phyloP scores from a whole-genome alignment of 2,113 vertebrate species.

The Plecotus auritus region DNA sequence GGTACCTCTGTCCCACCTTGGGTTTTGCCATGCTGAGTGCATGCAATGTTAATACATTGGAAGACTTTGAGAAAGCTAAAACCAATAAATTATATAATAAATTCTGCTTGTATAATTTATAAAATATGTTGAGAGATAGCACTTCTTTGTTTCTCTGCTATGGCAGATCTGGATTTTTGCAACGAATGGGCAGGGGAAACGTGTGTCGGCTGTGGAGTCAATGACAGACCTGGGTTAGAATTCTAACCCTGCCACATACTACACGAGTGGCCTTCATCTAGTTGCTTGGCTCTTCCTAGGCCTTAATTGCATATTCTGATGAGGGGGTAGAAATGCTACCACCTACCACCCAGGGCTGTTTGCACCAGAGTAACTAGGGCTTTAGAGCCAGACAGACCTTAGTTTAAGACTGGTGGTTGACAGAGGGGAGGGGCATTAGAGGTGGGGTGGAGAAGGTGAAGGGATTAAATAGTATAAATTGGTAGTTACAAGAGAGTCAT shows the following conservation, averaged over 20 bases:
- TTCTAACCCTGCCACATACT: background rate
- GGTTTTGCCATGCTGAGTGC: background rate
- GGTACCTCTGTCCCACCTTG: background rate
- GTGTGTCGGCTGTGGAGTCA: background rate
- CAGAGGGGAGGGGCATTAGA: background rate
- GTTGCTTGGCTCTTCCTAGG: background rate
- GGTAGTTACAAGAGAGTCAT: background rate
- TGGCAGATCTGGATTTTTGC: background rate
- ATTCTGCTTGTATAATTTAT: background rate
- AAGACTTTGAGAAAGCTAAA: background rate
- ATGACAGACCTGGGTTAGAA: background rate
- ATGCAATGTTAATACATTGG: background rate
- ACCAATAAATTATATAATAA: background rate
- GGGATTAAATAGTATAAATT: background rate
- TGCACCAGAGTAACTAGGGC: background rate
- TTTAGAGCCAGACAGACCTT: background rate
- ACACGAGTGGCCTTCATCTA: background rate
- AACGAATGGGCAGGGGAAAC: background rate
- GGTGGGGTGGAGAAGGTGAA: background rate
- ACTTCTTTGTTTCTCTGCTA: background rate
- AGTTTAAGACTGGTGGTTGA: background rate
- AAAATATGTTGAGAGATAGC: background rate
- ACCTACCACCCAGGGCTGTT: background rate
- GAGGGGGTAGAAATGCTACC: background rate
- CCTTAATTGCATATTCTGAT: background rate